Conservation (phyloP, 64 coral and sea anemone species). For the Dendrophyllia cribrosa region DNA sequence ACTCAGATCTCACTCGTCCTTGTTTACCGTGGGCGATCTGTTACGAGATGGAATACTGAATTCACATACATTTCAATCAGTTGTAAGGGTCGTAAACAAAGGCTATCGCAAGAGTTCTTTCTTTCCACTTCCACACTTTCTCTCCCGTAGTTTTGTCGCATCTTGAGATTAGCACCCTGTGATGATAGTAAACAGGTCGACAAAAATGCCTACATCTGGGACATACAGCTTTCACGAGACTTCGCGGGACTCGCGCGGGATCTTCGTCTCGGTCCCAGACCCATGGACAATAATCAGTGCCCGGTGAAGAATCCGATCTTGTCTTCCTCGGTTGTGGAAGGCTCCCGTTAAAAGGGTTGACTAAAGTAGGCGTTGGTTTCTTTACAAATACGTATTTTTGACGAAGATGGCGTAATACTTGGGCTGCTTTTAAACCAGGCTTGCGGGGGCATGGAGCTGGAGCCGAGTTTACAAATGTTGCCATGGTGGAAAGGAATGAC, state of each 20-base stretch:
- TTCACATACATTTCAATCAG: neutral
- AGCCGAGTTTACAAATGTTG: constrained; percentile 1
- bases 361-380: neutral
- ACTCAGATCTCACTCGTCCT: too few species aligned
- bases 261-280: neutral
- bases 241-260: constrained; percentile 5
- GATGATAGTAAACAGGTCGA: constrained; percentile 15
- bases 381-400: constrained; percentile 36
- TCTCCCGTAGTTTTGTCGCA: constrained; percentile 39
- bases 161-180: constrained; percentile 6
- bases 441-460: neutral
- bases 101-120: neutral
- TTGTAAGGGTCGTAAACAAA: constrained; percentile 33
- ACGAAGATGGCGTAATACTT: constrained; percentile 11
- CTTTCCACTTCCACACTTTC: constrained; percentile 33
- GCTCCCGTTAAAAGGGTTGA: neutral
- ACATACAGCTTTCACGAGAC: constrained; percentile 22
- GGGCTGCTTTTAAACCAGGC: neutral
- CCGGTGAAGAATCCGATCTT: neutral
- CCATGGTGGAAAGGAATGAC: constrained; percentile 7
- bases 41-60: too few species aligned
- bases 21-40: too few species aligned
- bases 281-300: constrained; percentile 24
- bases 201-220: constrained; percentile 16
- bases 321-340: neutral